A percentile compares a stretch with the other conserved stretches of the same genome.
Evolutionary conservation across 2,113 vertebrate species (phyloP).

Genomic region (Ceyx melanurus): DNA sequence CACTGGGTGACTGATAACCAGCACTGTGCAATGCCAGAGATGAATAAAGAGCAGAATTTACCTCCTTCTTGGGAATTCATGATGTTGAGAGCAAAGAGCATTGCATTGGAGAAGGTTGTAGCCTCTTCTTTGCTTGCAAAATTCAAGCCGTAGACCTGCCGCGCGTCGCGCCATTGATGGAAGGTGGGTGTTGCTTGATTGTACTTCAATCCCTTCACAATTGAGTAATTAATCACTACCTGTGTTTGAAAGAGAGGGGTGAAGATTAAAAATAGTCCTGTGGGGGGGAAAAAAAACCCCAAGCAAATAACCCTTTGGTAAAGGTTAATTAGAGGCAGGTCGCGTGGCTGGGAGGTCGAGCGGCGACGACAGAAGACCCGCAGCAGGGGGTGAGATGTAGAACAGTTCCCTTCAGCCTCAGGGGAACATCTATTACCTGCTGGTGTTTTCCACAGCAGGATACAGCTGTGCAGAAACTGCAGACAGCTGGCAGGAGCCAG

Average conservation of each 20-base stretch:
- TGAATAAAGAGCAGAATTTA: too few relatives aligned
- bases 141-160: constrained; percentile 97
- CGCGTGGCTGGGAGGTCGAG: fast-evolving
- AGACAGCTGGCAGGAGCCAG: constrained; percentile 19
- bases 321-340: not conserved
- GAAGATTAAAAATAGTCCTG: not conserved
- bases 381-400: not conserved
- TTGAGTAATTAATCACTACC: constrained; percentile 99
- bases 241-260: constrained; percentile 64
- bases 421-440: constrained; percentile 23
- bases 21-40: too few relatives aligned
- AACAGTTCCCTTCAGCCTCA: not conserved
- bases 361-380: not conserved
- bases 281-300: not conserved
- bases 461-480: not conserved
- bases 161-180: constrained; percentile 98
- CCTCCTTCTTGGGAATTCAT: too few relatives aligned
- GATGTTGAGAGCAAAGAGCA: too few relatives aligned
- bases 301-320: not conserved
- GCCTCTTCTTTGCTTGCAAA: constrained; percentile 82
- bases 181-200: constrained; percentile 98
- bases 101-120: too few relatives aligned
- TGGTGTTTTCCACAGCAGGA: not conserved
- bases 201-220: constrained; percentile 98
- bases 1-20: too few relatives aligned